These are phyloP conservation scores for Anoura caudifer DNA, from an alignment of 2,113 vertebrate species.

Conservation along the genomic window DNA sequence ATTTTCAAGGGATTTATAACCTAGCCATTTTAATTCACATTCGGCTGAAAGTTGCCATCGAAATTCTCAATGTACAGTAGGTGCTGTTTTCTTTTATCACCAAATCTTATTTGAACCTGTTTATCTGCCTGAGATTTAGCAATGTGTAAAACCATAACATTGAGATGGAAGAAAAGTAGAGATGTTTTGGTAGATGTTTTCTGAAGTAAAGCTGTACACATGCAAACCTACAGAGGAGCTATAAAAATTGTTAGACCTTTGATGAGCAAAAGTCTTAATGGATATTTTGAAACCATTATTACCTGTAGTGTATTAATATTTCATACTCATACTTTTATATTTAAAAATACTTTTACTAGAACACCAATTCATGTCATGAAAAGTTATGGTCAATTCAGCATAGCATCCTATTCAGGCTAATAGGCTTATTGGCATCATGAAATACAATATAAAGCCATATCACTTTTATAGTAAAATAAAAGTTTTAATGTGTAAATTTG, in stretches of 20 bases:
- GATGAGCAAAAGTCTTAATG: neutral
- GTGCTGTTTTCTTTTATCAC: conserved; percentile 63
- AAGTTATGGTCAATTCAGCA: conserved; percentile 23
- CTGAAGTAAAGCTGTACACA: neutral
- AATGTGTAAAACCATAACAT: conserved; percentile 46
- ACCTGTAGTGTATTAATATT: neutral
- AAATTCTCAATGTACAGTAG: conserved; percentile 71
- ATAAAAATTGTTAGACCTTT: neutral
- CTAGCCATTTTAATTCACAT: conserved; percentile 72
- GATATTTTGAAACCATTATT: conserved; percentile 29
- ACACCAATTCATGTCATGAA: neutral
- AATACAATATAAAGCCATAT: conserved; percentile 29
- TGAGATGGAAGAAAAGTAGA: neutral
- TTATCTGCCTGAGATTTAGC: conserved; percentile 58
- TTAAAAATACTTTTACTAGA: conserved; percentile 1
- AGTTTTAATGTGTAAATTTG: neutral
- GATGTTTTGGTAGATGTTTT: neutral
- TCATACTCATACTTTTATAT: neutral
- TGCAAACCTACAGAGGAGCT: neutral
- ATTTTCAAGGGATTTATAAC: conserved; percentile 79
- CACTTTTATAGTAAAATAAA: conserved; percentile 10
- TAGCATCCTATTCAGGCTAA: neutral
- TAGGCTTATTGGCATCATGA: neutral
- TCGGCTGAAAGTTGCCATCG: conserved; percentile 67
- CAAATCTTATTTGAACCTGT: conserved; percentile 69